Percentiles rank a stretch among this genome's conserved stretches.
Evolutionary conservation across 2,113 vertebrate species (phyloP).

Genomic region (Anguilla japonica): DNA sequence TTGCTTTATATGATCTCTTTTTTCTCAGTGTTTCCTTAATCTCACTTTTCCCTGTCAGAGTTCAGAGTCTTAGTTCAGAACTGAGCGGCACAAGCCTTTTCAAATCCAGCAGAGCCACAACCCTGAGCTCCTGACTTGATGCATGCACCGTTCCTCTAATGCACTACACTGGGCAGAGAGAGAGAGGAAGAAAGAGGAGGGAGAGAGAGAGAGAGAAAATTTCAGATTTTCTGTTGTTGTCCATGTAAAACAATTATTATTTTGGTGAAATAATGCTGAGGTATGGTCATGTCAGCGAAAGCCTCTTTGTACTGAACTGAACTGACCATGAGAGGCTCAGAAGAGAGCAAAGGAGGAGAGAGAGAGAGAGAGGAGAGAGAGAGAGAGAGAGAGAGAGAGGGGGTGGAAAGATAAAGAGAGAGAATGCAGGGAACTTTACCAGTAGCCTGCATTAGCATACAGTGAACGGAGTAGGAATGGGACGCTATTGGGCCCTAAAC

Average conservation of each 20-base stretch:
- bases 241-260: too few species aligned
- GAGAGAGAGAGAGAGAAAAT: too few species aligned
- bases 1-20: not conserved
- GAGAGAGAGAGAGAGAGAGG: not conserved
- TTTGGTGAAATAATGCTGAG: too few species aligned
- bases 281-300: too few species aligned
- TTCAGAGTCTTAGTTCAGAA: not conserved
- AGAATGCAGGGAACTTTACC: not conserved
- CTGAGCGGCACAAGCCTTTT: not conserved
- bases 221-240: too few species aligned
- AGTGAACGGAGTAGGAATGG: too few species aligned
- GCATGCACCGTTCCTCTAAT: not conserved
- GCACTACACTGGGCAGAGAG: not conserved
- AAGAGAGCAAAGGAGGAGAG: not conserved
- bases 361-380: not conserved
- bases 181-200: not conserved
- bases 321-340: too few species aligned
- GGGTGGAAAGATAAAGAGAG: conserved; percentile 13
- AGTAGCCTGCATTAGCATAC: too few species aligned
- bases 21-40: not conserved
- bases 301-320: too few species aligned
- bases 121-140: not conserved
- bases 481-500: too few species aligned
- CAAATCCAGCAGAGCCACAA: not conserved
- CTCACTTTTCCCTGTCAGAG: not conserved